Evolutionary conservation across 2,113 vertebrate genomes (phyloP).

Genomic region (Mobula hypostoma): DNA sequence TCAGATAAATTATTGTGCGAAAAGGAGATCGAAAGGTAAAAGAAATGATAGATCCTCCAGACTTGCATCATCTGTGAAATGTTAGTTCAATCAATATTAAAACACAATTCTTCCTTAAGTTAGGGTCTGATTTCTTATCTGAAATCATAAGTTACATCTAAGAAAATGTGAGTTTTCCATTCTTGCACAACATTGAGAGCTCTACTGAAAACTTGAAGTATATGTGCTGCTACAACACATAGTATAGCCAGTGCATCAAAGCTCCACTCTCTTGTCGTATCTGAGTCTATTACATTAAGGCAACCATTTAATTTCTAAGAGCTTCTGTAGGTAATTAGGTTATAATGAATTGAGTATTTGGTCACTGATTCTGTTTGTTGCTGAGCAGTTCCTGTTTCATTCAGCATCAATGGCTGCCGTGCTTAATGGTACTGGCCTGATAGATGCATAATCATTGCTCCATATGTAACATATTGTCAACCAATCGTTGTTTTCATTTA

Average conservation of each 20-base stretch:
- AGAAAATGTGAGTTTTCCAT: background rate
- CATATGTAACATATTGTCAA: constrained; percentile 25
- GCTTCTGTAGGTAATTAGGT: constrained; percentile 27
- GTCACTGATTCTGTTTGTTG: constrained; percentile 28
- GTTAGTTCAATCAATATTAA: background rate
- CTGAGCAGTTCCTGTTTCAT: background rate
- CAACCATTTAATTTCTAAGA: constrained; percentile 31
- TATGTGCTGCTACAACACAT: background rate
- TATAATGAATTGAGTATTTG: constrained; percentile 32
- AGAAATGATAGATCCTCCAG: background rate
- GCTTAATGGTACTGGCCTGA: background rate
- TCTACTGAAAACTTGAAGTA: background rate
- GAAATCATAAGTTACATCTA: background rate
- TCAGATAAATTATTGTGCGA: background rate
- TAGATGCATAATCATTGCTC: constrained; percentile 8
- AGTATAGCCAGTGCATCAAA: background rate
- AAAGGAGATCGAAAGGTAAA: background rate
- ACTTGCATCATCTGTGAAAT: background rate
- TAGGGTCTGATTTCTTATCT: constrained; percentile 16
- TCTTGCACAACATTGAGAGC: background rate
- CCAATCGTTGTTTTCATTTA: background rate
- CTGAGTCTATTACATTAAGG: constrained; percentile 19
- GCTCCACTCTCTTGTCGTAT: background rate
- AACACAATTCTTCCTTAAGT: background rate
- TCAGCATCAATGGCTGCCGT: background rate